These are phyloP conservation scores for Coregonus suidteri DNA, from an alignment of 2,797 vertebrate species.

Conservation along the genomic window DNA sequence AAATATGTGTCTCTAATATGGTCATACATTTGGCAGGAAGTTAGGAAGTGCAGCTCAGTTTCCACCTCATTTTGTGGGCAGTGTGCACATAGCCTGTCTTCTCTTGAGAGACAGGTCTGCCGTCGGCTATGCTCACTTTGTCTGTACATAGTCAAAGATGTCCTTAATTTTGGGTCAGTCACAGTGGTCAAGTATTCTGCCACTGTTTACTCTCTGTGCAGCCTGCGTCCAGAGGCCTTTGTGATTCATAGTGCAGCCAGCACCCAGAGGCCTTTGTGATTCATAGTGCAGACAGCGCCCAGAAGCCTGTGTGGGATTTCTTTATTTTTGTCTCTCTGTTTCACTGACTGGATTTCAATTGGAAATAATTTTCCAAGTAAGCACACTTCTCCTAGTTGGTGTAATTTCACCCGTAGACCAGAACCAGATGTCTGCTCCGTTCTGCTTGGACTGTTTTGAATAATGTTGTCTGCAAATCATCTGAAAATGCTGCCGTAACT, in stretches of 20 bases:
- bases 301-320: constrained; percentile 50
- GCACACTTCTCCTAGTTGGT: constrained; percentile 50
- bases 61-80: no score
- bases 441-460: constrained; percentile 48
- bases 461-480: constrained; percentile 63
- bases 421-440: constrained; percentile 70
- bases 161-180: no score
- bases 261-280: constrained; percentile 32
- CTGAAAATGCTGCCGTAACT: constrained; percentile 41
- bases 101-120: no score
- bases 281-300: constrained; percentile 42
- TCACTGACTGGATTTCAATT: constrained; percentile 60
- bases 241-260: constrained; percentile 15
- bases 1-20: no score
- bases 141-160: no score
- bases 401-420: constrained; percentile 57
- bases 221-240: constrained; percentile 9
- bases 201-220: no score
- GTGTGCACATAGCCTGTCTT: no score
- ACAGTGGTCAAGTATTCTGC: no score
- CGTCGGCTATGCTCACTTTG: no score
- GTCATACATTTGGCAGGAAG: no score
- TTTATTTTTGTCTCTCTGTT: constrained; percentile 46
- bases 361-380: constrained; percentile 67
- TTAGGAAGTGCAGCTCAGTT: no score